Conservation (phyloP, 2,888 invertebrate genomes). For the Eupithecia centaureata region DNA sequence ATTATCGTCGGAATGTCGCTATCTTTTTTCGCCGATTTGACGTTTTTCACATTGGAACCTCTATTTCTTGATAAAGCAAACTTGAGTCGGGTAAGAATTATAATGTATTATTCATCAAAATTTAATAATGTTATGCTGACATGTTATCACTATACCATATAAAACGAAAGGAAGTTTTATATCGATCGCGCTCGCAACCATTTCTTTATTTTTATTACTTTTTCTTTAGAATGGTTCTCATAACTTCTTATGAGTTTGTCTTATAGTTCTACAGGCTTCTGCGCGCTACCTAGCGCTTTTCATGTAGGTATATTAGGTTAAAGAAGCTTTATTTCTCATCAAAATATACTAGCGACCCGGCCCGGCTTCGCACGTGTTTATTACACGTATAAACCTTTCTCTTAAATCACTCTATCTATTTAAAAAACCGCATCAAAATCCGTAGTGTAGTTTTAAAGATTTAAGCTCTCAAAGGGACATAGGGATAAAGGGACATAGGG, state of each 20-base stretch:
- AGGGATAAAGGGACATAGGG: too few relatives aligned
- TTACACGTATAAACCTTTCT: too few relatives aligned
- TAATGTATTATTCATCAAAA: neutral
- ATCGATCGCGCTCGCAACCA: neutral
- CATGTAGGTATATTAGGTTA: too few relatives aligned
- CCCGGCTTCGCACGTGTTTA: too few relatives aligned
- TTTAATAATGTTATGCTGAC: neutral
- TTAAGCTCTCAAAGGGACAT: too few relatives aligned
- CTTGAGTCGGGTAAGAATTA: constrained; percentile 70
- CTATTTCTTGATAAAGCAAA: constrained; percentile 83
- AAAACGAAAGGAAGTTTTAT: neutral
- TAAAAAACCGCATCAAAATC: too few relatives aligned
- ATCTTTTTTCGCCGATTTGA: constrained; percentile 87
- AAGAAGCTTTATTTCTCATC: too few relatives aligned
- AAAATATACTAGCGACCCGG: too few relatives aligned
- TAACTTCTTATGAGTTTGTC: neutral
- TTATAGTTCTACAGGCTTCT: neutral
- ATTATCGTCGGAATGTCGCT: constrained; percentile 88
- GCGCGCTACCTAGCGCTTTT: too few relatives aligned
- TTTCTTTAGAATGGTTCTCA: neutral
- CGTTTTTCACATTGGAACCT: constrained; percentile 88
- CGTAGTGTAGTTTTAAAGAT: too few relatives aligned
- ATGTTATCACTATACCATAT: too few relatives aligned
- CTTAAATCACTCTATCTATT: too few relatives aligned
- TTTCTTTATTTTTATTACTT: neutral